phyloP scores from a whole-genome alignment of 2,888 invertebrate genomes.

The Xanthostigma xanthostigma region DNA sequence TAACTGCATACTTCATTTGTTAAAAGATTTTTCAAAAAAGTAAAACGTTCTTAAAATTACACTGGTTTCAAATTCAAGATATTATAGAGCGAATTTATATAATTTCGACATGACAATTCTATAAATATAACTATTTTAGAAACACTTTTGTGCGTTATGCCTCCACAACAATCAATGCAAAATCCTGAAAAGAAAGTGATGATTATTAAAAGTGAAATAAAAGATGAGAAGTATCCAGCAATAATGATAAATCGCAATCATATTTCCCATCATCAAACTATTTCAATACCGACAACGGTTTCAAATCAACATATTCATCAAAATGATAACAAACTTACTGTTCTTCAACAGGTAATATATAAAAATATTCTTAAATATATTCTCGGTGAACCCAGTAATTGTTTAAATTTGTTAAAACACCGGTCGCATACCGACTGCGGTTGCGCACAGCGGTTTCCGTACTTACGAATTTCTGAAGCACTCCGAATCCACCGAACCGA shows the following conservation, averaged over 20 bases:
- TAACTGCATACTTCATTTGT: no score
- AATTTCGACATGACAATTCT: constrained; percentile 2
- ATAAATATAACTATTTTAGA: constrained; percentile 6
- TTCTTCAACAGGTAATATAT: not conserved
- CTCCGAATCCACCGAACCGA: no score
- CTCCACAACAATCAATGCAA: constrained; percentile 21
- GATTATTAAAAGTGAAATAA: constrained; percentile 44
- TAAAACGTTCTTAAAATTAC: no score
- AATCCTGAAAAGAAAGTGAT: constrained; percentile 46
- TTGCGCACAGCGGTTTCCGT: no score
- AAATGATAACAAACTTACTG: constrained; percentile 16
- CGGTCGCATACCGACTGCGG: no score
- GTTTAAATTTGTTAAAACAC: no score
- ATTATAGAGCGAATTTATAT: no score
- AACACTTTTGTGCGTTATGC: constrained; percentile 9
- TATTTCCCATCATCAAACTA: not conserved
- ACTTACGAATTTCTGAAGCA: no score
- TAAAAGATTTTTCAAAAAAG: no score
- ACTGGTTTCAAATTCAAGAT: no score
- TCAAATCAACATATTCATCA: constrained; percentile 22
- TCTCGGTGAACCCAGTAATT: no score
- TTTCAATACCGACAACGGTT: not conserved
- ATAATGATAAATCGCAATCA: constrained; percentile 11
- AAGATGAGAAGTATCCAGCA: constrained; percentile 25
- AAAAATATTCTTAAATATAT: no score